phyloP scores from a whole-genome alignment of 2,113 vertebrate species.

The Campylorhamphus procurvoides region DNA sequence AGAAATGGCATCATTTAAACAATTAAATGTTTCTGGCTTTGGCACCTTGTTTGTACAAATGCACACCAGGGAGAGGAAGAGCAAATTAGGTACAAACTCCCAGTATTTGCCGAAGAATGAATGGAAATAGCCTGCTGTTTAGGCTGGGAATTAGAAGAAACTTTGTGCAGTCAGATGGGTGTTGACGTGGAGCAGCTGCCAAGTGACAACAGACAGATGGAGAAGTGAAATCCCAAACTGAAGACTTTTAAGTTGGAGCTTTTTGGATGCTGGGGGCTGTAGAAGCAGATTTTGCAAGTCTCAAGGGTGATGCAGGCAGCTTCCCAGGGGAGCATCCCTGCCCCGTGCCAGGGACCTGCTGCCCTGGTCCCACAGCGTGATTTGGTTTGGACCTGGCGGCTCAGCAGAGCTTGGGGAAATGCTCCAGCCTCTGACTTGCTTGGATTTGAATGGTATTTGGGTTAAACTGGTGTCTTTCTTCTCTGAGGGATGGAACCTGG shows the following conservation, averaged over 20 bases:
- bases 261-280: not conserved
- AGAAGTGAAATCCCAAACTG: not conserved
- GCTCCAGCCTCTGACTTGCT: too few species aligned
- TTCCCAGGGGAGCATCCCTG: not conserved
- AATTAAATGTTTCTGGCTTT: not conserved
- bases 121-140: not conserved
- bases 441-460: not conserved
- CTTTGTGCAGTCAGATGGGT: not conserved
- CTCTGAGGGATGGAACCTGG: not conserved
- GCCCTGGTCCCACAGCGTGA: not conserved
- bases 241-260: not conserved
- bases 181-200: not conserved
- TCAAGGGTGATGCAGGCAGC: rapidly evolving
- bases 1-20: not conserved
- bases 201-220: not conserved
- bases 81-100: not conserved
- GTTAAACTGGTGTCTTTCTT: not conserved
- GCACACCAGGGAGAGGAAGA: not conserved
- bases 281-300: not conserved
- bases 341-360: rapidly evolving
- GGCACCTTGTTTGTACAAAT: not conserved
- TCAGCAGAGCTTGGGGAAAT: not conserved
- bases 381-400: not conserved
- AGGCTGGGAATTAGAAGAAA: not conserved
- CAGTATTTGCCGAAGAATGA: not conserved